Evolutionary conservation across 2,797 vertebrate species (phyloP).

Genomic region (Dipus sagitta): DNA sequence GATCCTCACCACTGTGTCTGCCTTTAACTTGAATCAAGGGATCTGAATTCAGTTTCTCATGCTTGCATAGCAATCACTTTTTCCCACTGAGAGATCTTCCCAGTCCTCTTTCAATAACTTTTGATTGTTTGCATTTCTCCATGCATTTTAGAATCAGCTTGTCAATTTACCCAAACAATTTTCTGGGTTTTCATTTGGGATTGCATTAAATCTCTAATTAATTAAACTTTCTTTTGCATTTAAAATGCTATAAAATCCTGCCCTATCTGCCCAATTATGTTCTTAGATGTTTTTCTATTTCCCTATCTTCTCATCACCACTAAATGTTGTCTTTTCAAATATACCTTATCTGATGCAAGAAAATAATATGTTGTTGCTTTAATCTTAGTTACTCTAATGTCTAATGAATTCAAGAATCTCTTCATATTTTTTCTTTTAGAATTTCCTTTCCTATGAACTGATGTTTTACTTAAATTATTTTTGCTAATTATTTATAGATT

Average conservation of each 20-base stretch:
- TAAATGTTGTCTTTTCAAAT: conserved; percentile 18
- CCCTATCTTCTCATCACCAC: background rate
- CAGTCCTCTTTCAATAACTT: background rate
- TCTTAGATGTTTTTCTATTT: conserved; percentile 13
- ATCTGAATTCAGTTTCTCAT: no score
- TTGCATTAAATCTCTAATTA: conserved; percentile 47
- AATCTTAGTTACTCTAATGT: conserved; percentile 15
- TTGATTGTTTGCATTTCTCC: conserved; percentile 10
- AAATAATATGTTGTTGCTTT: conserved; percentile 12
- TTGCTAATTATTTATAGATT: background rate
- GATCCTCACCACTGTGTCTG: no score
- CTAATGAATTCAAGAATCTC: background rate
- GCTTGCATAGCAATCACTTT: no score
- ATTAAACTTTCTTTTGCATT: conserved; percentile 30
- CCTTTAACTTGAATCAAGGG: no score
- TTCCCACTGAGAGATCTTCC: no score
- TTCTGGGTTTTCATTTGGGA: background rate
- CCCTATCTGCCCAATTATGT: background rate
- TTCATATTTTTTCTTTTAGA: conserved; percentile 38
- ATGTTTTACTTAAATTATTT: conserved; percentile 48
- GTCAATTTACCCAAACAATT: background rate
- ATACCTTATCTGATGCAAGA: conserved; percentile 17
- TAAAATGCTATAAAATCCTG: conserved; percentile 30
- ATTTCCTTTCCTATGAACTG: conserved; percentile 11
- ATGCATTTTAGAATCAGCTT: background rate